Base-by-base conservation (phyloP, 1,140 invertebrate genomes). In the Papilio aristodemus region DNA sequence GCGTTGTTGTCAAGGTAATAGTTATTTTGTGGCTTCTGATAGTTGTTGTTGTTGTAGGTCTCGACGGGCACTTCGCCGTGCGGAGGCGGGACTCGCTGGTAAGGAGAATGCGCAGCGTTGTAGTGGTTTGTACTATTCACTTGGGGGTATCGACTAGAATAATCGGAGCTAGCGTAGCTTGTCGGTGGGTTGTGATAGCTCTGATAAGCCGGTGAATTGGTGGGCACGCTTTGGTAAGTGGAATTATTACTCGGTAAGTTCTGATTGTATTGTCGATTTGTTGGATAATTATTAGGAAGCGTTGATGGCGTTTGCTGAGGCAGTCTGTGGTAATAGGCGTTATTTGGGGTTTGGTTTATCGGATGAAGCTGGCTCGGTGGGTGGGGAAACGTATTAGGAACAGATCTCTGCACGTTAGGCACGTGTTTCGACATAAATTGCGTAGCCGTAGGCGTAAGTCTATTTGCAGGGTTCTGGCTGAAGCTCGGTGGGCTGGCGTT, bases 11-110 rank as follows among this genome's bases (percentile, higher is more conserved):
- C 89, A 17, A 76, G 71, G 62, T 89, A 88, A 68, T 82, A 85
- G 54, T 80, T 87, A 38, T 75, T 83, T n/a, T 78, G 50, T 22
- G 85, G 57, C 78, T 88, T 91, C 63, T 85, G 87, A 70, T 78
- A 92, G 81, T 79, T 75, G 36, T 85, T 84, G 50, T 70, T 86
- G 78, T 63, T 92, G 80, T 82, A 92, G 67, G 80, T 85, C 4
- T 90, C 87, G 6, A 78, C 60, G 9, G 83, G 76, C 8, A 84
- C 36, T 0, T 91, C 89, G 64, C 87, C 93, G 86, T 93, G 92
- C 3, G 92, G 92, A 63, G 92, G 82, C 0, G 93, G 93, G 22
- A 93, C 92, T 37, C 92, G 87, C 74, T 93, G 93, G 75, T 93
- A 94, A 73, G 92, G 75, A 73, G 93, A 90, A 78, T 90, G 79